A percentile compares a stretch with the other conserved stretches of the same genome.
phyloP scores from a whole-genome alignment of 1,140 invertebrate species.

The Pachyrhynchus sulphureomaculatus region DNA sequence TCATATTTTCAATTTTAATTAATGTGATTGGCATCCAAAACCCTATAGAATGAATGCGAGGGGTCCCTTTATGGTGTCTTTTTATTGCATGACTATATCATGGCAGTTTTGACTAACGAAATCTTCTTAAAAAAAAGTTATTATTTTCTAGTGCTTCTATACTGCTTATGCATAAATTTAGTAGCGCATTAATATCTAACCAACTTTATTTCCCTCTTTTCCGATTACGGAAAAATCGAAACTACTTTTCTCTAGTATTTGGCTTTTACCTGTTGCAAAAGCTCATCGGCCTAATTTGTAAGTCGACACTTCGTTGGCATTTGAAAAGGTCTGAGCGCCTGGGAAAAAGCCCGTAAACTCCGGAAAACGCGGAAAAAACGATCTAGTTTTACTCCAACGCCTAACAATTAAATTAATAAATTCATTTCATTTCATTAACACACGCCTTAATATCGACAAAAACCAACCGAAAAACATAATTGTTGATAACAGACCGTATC shows the following conservation, averaged over 20 bases:
- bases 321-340: constrained; percentile 12
- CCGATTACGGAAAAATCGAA: neutral
- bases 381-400: neutral
- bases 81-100: no score
- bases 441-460: neutral
- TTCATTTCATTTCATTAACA: constrained; percentile 18
- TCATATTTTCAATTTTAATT: no score
- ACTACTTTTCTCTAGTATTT: neutral
- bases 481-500: neutral
- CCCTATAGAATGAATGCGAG: no score
- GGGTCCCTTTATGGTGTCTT: no score
- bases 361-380: neutral
- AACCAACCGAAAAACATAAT: neutral
- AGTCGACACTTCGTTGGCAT: neutral
- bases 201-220: no score
- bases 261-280: neutral
- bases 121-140: no score
- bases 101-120: no score
- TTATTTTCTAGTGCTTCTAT: no score
- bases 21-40: no score
- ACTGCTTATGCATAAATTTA: no score
- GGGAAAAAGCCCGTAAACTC: neutral
- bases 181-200: no score
- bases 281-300: neutral
- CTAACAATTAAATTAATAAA: constrained; percentile 23